Evolutionary conservation across 2,113 vertebrate genomes (phyloP), one percentile per base, ranked within the genome.

Genomic region (Mesitornis unicolor): DNA sequence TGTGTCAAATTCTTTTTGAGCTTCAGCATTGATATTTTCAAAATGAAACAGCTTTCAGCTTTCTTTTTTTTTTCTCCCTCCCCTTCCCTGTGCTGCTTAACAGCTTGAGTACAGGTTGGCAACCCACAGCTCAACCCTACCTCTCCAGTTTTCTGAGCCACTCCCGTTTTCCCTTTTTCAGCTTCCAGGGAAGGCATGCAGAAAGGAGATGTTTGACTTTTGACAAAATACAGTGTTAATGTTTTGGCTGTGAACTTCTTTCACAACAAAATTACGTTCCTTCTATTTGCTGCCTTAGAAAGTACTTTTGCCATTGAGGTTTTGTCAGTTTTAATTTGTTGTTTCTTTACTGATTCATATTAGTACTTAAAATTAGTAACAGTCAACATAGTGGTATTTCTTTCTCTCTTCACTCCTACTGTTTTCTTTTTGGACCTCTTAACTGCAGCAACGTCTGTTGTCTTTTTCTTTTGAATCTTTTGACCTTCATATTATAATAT

Each of bases 401-500:
- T 69, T 69, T 77, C 54, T 56, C 54, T 67, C 17, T 36, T 22
- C 26, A 20, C 11, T 67, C 22, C 12, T 38, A 3, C 4, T 28
- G 19, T 59, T 89, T 88, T 67, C 54, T 87, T 60, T 85, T 73
- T 53, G 90, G 38, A 33, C 29, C 16, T 71, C 25, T 64, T 69
- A 83, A 13, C 22, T 56, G 16, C 10, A 71, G 10, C 35, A 47
- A 10, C 6, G 3, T 28, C 26, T 57, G 13, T 59, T 68, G 43
- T 10, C 65, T 9, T 67, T 64, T 54, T 82, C 22, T 83, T 89
- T 57, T 51, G 40, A 83, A 65, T 73, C 16, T 69, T 89, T 59
- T 95, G 83, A 90, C 64, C 61, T 93, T 89, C 73, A 26, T 65
- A 73, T 84, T 88, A 69, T 43, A 93, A 87, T 74, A 86, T 29